These are phyloP conservation scores for Limnephilus marmoratus DNA, from an alignment of 2,888 invertebrate species.

Conservation along the genomic window DNA sequence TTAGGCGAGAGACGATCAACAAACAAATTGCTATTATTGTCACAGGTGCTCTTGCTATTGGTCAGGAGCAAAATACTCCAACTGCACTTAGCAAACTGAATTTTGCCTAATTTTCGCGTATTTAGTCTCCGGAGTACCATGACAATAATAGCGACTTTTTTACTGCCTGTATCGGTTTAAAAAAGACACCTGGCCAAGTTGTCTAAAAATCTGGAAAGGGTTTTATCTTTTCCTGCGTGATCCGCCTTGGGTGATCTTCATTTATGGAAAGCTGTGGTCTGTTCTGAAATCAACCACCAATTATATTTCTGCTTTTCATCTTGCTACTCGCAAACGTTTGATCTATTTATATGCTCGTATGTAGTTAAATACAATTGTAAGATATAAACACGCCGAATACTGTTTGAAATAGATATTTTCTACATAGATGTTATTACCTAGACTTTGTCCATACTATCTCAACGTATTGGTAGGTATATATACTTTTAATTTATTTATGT, in stretches of 20 bases:
- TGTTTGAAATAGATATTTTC: neutral
- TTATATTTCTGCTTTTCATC: neutral
- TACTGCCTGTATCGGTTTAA: neutral
- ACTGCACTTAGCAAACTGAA: neutral
- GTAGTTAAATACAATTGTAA: neutral
- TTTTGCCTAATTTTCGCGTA: neutral
- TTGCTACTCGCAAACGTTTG: neutral
- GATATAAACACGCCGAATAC: neutral
- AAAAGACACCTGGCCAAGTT: neutral
- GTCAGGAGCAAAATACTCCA: neutral
- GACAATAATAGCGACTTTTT: neutral
- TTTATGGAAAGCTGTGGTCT: neutral
- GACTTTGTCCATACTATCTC: too few species aligned
- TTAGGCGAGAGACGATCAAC: neutral
- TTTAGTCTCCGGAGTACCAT: neutral
- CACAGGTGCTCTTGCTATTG: neutral
- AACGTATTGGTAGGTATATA: too few species aligned
- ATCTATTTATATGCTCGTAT: neutral
- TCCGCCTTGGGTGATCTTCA: neutral
- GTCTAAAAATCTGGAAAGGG: neutral
- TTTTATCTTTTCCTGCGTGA: neutral
- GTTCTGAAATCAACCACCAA: neutral
- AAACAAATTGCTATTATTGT: neutral
- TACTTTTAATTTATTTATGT: too few species aligned
- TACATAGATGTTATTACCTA: too few species aligned